Percentiles rank a stretch among this genome's conserved stretches.
phyloP scores from a whole-genome alignment of 2,797 vertebrate genomes.

The Sebastolobus alascanus region DNA sequence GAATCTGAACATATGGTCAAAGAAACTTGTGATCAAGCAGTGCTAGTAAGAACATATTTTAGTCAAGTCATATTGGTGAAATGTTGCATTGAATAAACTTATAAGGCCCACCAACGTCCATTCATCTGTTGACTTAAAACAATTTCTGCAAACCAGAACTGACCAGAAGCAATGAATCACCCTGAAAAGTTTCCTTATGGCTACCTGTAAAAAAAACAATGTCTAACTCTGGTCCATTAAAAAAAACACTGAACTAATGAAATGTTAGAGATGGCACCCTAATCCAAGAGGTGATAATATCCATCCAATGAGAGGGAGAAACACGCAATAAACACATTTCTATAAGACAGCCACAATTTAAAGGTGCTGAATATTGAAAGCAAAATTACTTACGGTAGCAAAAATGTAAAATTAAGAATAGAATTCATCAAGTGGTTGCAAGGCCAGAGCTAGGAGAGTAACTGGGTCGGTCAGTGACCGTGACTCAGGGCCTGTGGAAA shows the following conservation, averaged over 20 bases:
- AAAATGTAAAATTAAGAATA: not conserved
- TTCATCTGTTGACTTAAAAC: not conserved
- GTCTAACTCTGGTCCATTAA: not conserved
- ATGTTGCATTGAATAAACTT: not conserved
- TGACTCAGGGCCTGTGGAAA: slow-evolving; percentile 66
- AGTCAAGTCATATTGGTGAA: not conserved
- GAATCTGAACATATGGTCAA: not conserved
- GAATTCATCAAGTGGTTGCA: not conserved
- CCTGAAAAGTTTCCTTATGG: not conserved
- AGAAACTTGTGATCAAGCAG: not conserved
- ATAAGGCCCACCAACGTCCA: not conserved
- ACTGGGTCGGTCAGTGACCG: slow-evolving; percentile 1
- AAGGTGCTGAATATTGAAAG: not conserved
- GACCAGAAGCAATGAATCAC: not conserved
- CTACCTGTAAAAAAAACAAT: not conserved
- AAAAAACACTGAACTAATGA: not conserved
- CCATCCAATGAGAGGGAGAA: not conserved
- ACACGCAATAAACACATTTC: not conserved
- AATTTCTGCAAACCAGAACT: not conserved
- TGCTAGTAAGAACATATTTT: not conserved
- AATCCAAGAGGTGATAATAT: not conserved
- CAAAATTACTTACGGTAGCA: not conserved
- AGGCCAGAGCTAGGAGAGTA: not conserved
- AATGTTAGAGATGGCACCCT: not conserved
- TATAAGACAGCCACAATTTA: not conserved